phyloP scores from a whole-genome alignment of 2,888 invertebrate genomes.

The Crioceris asparagi region DNA sequence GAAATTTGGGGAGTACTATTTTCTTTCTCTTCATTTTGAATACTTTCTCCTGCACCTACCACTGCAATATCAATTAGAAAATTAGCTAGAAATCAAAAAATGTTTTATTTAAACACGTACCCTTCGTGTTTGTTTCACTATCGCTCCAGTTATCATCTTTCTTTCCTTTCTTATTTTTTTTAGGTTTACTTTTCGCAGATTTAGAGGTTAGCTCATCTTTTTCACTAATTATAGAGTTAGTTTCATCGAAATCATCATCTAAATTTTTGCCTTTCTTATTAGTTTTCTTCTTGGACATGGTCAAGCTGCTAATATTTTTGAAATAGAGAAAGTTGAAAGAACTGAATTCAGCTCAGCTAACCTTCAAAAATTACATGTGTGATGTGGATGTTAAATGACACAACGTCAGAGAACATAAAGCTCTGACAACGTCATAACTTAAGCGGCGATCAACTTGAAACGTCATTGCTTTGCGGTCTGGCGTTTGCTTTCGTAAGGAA shows the following conservation, averaged over 20 bases:
- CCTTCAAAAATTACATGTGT: no score
- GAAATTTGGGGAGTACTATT: constrained; percentile 16
- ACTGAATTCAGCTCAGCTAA: no score
- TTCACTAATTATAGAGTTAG: constrained; percentile 26
- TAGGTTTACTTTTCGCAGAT: constrained; percentile 43
- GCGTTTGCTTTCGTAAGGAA: no score
- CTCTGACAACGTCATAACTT: no score
- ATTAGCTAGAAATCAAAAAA: not conserved
- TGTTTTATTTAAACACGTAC: constrained; percentile 13
- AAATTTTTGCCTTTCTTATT: constrained; percentile 48
- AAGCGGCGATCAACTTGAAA: no score
- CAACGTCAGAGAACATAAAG: no score
- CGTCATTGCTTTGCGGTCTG: no score
- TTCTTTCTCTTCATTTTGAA: constrained; percentile 25
- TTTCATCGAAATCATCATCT: constrained; percentile 43
- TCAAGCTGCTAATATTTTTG: no score
- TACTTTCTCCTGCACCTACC: constrained; percentile 26
- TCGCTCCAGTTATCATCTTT: constrained; percentile 32
- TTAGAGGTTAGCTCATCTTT: constrained; percentile 33
- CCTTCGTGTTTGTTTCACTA: constrained; percentile 31
- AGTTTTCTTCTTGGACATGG: constrained; percentile 24
- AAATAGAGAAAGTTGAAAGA: no score
- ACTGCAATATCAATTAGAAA: not conserved
- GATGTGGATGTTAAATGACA: no score
- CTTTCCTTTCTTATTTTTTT: constrained; percentile 37